Conservation (phyloP, 2,113 vertebrate genomes). For the Mus musculus region DNA sequence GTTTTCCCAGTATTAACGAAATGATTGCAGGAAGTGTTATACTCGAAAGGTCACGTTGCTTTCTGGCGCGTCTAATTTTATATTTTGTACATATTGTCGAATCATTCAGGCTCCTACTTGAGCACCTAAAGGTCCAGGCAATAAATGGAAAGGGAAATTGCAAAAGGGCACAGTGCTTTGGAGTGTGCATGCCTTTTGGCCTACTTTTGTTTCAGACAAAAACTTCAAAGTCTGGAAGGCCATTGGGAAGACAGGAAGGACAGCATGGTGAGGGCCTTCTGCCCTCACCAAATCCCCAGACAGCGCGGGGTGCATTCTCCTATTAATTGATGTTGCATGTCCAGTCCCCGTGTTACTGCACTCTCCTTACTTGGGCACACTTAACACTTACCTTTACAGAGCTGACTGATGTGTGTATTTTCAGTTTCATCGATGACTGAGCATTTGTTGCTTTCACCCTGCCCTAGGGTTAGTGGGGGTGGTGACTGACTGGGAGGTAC, state of each 20-base stretch:
- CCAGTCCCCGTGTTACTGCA: background rate
- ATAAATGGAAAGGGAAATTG: conserved; percentile 4
- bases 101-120: conserved; percentile 15
- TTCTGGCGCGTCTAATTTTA: conserved; percentile 63
- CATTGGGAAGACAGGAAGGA: background rate
- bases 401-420: background rate
- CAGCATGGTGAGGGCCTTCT: background rate
- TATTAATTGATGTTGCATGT: conserved; percentile 2
- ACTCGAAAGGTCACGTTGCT: conserved; percentile 68
- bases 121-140: conserved; percentile 41
- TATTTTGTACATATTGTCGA: conserved; percentile 45
- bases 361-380: background rate
- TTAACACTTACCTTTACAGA: background rate
- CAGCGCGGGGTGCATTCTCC: conserved; percentile 1
- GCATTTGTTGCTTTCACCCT: background rate
- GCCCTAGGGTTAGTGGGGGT: background rate
- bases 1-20: conserved; percentile 66
- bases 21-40: conserved; percentile 3
- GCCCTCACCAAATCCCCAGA: conserved; percentile 13
- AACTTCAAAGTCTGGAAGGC: conserved; percentile 43
- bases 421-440: background rate
- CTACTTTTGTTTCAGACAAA: conserved; percentile 53
- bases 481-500: background rate
- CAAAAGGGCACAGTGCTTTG: conserved; percentile 30
- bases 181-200: background rate